A percentile compares a stretch with the other conserved stretches of the same genome.
phyloP scores from a whole-genome alignment of 1,140 invertebrate genomes.

The Trichonephila clavata region DNA sequence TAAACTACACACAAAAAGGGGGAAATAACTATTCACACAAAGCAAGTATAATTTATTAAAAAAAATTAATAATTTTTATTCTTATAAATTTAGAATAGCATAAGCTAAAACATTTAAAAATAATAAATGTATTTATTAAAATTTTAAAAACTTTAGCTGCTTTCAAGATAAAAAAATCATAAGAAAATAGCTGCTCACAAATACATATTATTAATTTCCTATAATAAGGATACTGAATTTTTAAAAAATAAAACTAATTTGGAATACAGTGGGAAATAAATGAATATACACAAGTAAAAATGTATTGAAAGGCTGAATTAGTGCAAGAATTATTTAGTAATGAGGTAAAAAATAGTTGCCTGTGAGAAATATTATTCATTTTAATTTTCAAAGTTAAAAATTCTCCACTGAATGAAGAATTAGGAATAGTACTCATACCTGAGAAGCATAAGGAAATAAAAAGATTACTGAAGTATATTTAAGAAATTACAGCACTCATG shows the following conservation, averaged over 20 bases:
- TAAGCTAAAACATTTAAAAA: not conserved
- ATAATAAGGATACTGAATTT: too few species aligned
- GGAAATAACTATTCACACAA: too few species aligned
- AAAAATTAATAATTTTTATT: too few species aligned
- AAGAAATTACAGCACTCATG: slow-evolving; percentile 27
- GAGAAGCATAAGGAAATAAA: slow-evolving; percentile 47
- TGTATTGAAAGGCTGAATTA: too few species aligned
- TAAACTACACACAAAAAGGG: too few species aligned
- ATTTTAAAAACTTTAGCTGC: not conserved
- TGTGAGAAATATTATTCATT: not conserved
- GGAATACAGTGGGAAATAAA: too few species aligned
- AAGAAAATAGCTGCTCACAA: too few species aligned
- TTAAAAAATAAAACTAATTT: too few species aligned
- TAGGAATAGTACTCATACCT: slow-evolving; percentile 53
- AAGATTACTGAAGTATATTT: slow-evolving; percentile 1
- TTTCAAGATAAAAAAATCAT: not conserved
- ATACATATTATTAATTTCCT: too few species aligned
- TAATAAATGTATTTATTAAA: not conserved
- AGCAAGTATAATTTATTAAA: too few species aligned
- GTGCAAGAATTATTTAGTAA: not conserved
- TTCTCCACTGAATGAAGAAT: not conserved
- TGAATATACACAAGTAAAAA: too few species aligned
- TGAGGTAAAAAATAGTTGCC: slow-evolving; percentile 15
- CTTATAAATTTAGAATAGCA: not conserved
- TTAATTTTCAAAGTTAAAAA: not conserved